Conservation (phyloP, 2,797 vertebrate species). For the Euthynnus affinis region DNA sequence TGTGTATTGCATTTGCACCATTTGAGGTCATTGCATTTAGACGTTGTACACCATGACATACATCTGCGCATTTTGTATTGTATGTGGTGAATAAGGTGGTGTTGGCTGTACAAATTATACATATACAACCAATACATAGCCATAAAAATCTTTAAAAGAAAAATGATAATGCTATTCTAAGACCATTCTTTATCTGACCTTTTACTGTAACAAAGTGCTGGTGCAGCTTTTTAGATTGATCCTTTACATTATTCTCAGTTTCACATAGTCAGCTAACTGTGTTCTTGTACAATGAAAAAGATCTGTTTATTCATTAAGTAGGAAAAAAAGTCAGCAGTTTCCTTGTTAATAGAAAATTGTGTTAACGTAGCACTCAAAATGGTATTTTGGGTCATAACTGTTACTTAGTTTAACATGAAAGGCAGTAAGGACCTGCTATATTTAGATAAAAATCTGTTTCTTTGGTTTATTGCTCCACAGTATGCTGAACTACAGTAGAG, state of each 20-base stretch:
- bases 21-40: no score
- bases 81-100: no score
- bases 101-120: neutral
- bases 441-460: neutral
- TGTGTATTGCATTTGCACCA: no score
- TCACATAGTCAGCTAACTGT: slow-evolving; percentile 21
- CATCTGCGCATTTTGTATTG: neutral
- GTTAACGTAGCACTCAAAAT: slow-evolving; percentile 3
- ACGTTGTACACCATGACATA: neutral
- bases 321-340: slow-evolving; percentile 15
- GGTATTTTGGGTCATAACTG: neutral
- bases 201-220: neutral
- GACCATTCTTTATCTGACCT: neutral
- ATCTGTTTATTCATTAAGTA: slow-evolving; percentile 11
- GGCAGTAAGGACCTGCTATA: neutral
- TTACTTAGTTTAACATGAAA: slow-evolving; percentile 1
- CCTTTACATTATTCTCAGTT: neutral
- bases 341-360: slow-evolving; percentile 9
- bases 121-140: neutral
- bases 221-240: neutral
- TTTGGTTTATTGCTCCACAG: neutral
- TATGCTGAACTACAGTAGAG: slow-evolving; percentile 6
- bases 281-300: slow-evolving; percentile 3
- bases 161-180: neutral
- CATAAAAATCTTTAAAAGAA: neutral